Percentiles rank a stretch among this genome's conserved stretches.
Conservation (phyloP, 2,113 vertebrate genomes). For the Cnemophilus loriae region DNA sequence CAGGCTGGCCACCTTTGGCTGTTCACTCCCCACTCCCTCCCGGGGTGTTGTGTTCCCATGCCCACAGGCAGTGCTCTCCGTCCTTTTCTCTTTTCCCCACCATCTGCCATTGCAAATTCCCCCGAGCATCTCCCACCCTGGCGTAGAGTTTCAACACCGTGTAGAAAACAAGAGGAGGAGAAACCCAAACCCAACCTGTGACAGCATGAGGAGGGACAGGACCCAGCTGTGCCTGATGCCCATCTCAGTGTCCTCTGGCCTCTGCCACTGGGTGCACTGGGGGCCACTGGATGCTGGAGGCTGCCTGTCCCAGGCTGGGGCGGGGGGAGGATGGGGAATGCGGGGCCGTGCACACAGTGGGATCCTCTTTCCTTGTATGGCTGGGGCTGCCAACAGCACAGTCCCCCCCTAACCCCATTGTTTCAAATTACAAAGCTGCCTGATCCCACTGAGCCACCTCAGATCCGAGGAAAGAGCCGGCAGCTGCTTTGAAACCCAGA, state of each 20-base stretch:
- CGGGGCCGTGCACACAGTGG: neutral
- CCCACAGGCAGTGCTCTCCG: neutral
- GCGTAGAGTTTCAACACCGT: slow-evolving; percentile 24
- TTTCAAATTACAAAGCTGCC: slow-evolving; percentile 60
- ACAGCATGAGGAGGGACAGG: neutral
- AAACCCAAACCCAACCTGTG: slow-evolving; percentile 18
- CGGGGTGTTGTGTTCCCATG: slow-evolving; percentile 6
- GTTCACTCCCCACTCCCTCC: neutral
- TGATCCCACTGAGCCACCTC: slow-evolving; percentile 23
- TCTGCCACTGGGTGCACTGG: accelerated
- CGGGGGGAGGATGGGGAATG: neutral
- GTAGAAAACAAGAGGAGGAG: slow-evolving; percentile 7
- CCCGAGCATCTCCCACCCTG: neutral
- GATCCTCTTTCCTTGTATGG: slow-evolving; percentile 1
- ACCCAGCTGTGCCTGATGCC: neutral
- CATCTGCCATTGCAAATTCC: slow-evolving; percentile 63
- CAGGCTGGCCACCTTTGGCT: neutral
- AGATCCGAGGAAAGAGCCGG: neutral
- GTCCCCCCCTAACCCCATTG: slow-evolving; percentile 15
- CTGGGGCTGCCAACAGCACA: accelerated
- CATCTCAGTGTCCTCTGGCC: neutral
- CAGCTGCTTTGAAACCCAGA: slow-evolving; percentile 57
- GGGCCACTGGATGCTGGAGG: accelerated
- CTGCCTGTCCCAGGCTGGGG: neutral
- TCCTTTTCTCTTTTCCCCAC: slow-evolving; percentile 42